Base-by-base conservation (phyloP, 2,113 vertebrate species). In the Chlorodrepanis virens region DNA sequence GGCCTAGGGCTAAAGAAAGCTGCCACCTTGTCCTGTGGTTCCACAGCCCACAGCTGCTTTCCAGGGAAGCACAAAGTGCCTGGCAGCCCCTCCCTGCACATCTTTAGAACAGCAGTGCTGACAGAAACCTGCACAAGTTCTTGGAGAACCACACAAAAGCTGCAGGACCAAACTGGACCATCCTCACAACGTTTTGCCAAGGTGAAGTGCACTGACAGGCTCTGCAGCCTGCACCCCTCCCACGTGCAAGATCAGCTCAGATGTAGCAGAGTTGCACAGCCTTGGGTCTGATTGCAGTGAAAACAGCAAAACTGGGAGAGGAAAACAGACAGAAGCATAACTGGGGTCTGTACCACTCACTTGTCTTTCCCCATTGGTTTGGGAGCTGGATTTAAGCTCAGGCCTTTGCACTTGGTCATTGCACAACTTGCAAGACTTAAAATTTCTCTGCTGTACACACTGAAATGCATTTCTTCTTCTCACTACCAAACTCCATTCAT, bases 321-420 rank as follows among this genome's bases (percentile, higher is more conserved):
- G 21, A 20, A 42, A 77, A 53, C 42, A 70, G 33, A 6, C 37
- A 45, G 53, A 61, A 74, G 23, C 27, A 33, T 25, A 5, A 28
- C 1, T 40, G 33, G 35, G 37, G 45, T 8, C 54, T n/a, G 0
- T 44, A 35, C 50, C 40, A 28, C 0, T 1, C 18, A 16, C 12
- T 52, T 22, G 0, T 13, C 65, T 80, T 82, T n/a, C 35, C 33
- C 13, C 44, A 4, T 9, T 24, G 10, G 1, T 16, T 4, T 45
- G 47, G 52, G 23, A 79, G 39, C 8, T 78, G 56, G 13, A 13
- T 59, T 86, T 86, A 33, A 85, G 17, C 56, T 82, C 54, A 47
- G 65, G 13, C 23, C 40, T 53, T 68, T 67, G 57, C 3, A 10
- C 33, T 40, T 50, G 11, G 6, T 56, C 53, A n/a, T 71, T 65